Evolutionary conservation across 1,140 invertebrate genomes (phyloP).

Genomic region (Delia radicum): DNA sequence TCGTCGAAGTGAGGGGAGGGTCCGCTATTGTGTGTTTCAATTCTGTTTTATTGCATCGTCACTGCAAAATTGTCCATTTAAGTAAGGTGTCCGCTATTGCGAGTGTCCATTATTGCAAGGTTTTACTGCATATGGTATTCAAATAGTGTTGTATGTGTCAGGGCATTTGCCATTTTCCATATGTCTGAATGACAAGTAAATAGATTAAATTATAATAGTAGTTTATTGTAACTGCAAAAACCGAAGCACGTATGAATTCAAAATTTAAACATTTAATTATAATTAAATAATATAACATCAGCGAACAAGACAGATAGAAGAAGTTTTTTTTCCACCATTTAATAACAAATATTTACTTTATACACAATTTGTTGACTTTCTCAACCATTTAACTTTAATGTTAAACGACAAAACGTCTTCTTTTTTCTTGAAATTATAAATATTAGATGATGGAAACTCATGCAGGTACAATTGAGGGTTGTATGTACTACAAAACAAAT

Average conservation of each 20-base stretch:
- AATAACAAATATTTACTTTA: conserved; percentile 19
- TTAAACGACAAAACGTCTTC: background rate
- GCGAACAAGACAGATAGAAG: too few species aligned
- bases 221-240: background rate
- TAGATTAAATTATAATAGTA: background rate
- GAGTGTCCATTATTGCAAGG: too few species aligned
- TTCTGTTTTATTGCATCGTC: too few species aligned
- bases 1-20: too few species aligned
- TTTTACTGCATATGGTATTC: too few species aligned
- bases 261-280: background rate
- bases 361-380: conserved; percentile 28
- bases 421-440: background rate
- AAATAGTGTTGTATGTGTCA: background rate
- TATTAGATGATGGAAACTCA: background rate
- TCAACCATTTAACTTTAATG: conserved; percentile 15
- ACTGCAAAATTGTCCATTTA: too few species aligned
- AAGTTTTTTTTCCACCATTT: background rate
- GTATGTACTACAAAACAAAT: background rate
- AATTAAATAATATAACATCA: background rate
- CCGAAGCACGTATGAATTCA: background rate
- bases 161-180: background rate
- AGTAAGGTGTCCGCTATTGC: too few species aligned
- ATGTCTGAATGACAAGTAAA: background rate
- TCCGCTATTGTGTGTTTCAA: too few species aligned
- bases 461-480: background rate